Percentiles rank a stretch among this genome's conserved stretches.
These are phyloP conservation scores for Pavo muticus DNA, from an alignment of 2,113 vertebrate species.

Conservation along the genomic window DNA sequence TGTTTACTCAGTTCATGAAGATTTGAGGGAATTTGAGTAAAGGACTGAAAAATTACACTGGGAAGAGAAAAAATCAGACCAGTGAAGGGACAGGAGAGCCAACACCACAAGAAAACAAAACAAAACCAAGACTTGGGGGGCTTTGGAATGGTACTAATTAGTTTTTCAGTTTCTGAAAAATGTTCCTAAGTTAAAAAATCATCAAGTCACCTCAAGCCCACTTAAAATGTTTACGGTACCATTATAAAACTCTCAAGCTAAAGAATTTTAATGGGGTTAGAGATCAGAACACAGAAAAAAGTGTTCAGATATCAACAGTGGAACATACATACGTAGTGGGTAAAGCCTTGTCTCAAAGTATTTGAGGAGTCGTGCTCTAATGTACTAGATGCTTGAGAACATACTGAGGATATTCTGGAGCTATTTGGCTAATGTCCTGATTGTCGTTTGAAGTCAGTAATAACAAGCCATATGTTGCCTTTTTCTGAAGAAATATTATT, in stretches of 20 bases:
- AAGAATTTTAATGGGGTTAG: not conserved
- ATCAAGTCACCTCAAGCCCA: not conserved
- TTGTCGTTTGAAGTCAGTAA: constrained; percentile 52
- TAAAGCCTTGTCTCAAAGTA: not conserved
- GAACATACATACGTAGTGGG: not conserved
- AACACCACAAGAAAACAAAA: not conserved
- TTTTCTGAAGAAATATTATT: constrained; percentile 38
- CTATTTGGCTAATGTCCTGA: constrained; percentile 52
- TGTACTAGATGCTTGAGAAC: constrained; percentile 48
- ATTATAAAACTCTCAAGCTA: not conserved
- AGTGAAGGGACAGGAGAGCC: not conserved
- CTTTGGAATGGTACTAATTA: not conserved
- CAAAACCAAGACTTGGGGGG: not conserved
- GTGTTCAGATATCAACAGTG: not conserved
- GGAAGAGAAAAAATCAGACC: constrained; percentile 3
- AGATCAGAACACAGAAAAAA: not conserved
- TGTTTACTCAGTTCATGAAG: constrained; percentile 1
- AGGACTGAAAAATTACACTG: constrained; percentile 21
- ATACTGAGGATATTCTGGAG: constrained; percentile 38
- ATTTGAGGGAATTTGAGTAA: not conserved
- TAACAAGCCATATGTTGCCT: constrained; percentile 67
- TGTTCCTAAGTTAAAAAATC: not conserved
- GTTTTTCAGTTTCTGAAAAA: constrained; percentile 1
- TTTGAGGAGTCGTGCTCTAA: constrained; percentile 25
- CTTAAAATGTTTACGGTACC: not conserved